Evolutionary conservation across 2,797 vertebrate species (phyloP).

Genomic region (Myotis myotis): DNA sequence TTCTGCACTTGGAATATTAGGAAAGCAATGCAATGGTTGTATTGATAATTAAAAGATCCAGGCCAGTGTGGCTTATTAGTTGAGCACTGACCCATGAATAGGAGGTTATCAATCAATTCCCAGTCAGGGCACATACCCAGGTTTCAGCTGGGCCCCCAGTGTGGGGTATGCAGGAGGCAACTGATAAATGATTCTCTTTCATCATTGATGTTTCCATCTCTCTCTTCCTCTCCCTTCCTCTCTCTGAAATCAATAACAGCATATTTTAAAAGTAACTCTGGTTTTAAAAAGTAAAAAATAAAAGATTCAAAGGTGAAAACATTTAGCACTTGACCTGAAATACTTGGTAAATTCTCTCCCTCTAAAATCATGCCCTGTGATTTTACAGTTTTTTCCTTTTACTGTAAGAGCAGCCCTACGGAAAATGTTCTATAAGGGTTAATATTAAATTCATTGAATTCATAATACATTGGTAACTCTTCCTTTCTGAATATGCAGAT

Average conservation of each 20-base stretch:
- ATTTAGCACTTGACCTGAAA: background rate
- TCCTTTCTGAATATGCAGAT: constrained; percentile 63
- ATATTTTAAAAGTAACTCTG: no score
- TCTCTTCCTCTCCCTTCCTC: no score
- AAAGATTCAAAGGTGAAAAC: background rate
- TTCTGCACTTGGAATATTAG: background rate
- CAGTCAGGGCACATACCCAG: no score
- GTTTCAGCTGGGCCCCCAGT: no score
- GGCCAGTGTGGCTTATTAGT: no score
- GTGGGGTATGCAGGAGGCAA: no score
- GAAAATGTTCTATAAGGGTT: constrained; percentile 37
- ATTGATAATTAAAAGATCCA: background rate
- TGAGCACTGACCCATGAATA: no score
- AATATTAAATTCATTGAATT: constrained; percentile 58
- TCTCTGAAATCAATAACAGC: no score
- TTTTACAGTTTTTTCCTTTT: background rate
- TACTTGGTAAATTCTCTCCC: background rate
- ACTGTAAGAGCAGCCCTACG: background rate
- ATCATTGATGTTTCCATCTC: no score
- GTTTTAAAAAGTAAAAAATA: no score
- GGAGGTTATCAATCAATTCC: no score
- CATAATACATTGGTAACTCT: constrained; percentile 41
- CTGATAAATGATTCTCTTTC: no score
- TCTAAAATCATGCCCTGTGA: background rate
- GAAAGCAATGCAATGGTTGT: background rate